Conservation (phyloP, 2,888 invertebrate species). For the Pelosia muscerda region DNA sequence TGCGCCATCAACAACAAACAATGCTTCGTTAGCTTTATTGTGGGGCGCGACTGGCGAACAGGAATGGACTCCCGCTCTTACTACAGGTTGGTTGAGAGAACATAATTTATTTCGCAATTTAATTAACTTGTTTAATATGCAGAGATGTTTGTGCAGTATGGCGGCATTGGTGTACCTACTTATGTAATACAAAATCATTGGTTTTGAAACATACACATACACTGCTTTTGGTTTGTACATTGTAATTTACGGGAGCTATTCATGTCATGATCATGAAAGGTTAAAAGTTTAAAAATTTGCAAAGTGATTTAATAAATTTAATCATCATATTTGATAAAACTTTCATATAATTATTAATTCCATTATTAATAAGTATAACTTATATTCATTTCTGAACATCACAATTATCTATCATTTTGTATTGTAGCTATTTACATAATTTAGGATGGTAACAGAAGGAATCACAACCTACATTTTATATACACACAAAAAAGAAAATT, state of each 20-base stretch:
- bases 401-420: constrained; percentile 10
- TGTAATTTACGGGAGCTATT: background rate
- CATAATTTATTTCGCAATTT: too few relatives aligned
- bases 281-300: too few relatives aligned
- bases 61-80: constrained; percentile 98
- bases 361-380: background rate
- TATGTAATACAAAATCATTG: background rate
- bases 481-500: background rate
- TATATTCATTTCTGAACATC: constrained; percentile 13
- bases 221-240: background rate
- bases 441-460: background rate
- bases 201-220: background rate
- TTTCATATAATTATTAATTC: background rate
- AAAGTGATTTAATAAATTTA: background rate
- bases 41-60: constrained; percentile 99
- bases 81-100: constrained; percentile 90
- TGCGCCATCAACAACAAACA: constrained; percentile 77
- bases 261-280: too few relatives aligned
- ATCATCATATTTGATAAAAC: background rate
- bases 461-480: constrained; percentile 2
- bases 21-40: constrained; percentile 89
- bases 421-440: constrained; percentile 8
- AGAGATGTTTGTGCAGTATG: background rate
- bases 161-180: background rate
- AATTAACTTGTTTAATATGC: background rate